Conservation (phyloP, 2,113 vertebrate genomes). For the Lampris megalopsis region DNA sequence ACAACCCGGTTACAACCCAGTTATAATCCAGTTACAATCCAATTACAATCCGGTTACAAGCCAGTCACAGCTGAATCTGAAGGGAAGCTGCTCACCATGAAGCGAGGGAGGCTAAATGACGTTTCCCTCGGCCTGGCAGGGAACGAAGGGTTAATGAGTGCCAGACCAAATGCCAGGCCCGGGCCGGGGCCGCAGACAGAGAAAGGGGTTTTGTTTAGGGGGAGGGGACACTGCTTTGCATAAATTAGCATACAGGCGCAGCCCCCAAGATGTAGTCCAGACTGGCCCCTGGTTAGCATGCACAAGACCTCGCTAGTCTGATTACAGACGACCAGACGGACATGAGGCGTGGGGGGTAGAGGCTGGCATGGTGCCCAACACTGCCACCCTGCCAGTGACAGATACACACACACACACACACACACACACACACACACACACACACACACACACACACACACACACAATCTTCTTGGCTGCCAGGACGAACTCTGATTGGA, state of each 20-base stretch:
- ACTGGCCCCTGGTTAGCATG: slow-evolving; percentile 74
- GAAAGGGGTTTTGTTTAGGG: slow-evolving; percentile 7
- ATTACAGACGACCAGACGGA: slow-evolving; percentile 69
- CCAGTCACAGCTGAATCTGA: not conserved
- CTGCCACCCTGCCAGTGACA: slow-evolving; percentile 67
- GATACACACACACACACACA: slow-evolving; percentile 65
- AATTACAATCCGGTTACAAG: too few species aligned
- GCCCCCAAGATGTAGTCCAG: slow-evolving; percentile 68
- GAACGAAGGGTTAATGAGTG: slow-evolving; percentile 64
- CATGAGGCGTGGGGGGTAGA: slow-evolving; percentile 36
- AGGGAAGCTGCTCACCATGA: not conserved
- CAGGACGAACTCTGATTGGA: slow-evolving; percentile 49
- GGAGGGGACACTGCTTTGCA: slow-evolving; percentile 62
- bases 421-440: slow-evolving; percentile 61
- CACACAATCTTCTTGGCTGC: slow-evolving; percentile 49
- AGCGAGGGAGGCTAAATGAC: not conserved
- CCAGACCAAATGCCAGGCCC: slow-evolving; percentile 66
- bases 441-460: slow-evolving; percentile 65
- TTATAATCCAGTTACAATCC: too few species aligned
- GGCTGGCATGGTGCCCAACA: slow-evolving; percentile 68
- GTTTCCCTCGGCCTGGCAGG: slow-evolving; percentile 23
- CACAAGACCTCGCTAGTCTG: slow-evolving; percentile 73
- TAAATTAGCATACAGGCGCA: slow-evolving; percentile 78
- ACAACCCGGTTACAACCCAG: too few species aligned
- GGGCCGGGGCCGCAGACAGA: slow-evolving; percentile 39